Base-by-base conservation (phyloP, 2,888 invertebrate species). In the Malachius bipustulatus region DNA sequence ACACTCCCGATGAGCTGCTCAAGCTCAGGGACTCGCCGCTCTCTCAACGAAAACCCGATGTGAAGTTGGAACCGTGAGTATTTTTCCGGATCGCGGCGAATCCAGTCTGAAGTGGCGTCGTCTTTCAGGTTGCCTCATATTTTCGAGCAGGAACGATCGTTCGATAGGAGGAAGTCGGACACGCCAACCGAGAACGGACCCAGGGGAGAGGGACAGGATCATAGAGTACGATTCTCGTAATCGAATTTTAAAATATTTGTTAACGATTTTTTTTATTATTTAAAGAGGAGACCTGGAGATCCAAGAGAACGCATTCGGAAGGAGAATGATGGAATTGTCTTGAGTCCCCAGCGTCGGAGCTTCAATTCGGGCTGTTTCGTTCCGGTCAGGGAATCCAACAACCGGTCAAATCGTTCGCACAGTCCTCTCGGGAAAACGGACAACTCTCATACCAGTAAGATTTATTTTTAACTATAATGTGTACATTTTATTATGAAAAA, bases 351-450 rank as follows among this genome's bases (percentile, higher is more conserved):
- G 61, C 71, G 88, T 8, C 73, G 85, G 45, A 84, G 82, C 51
- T 88, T 88, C 66, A 84, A 82, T 50, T 81, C 83, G 9, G 88
- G 88, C 37, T 89, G 89, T 64, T 85, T 82, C 47, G 84, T 85
- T 36, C 73, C 74, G 9, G 70, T 62, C 59, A 48, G 46, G 42
- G 46, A 48, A 41, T 26, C 50, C 53, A 30, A 36, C 15, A 32
- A 32, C 11, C 30, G 35, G 24, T 27, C 38, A 10, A 47, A 42
- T 24, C 41, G 55, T 32, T 39, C 54, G n/a, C 55, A 54, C 40
- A 55, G 55, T 34, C 56, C 56, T 3, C 40, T 54, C 4, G 37
- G 16, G 10, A 52, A 51, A 37, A 47, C 39, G n/a, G 49, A 47
- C 10, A 37, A 43, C 30, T 19, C 44, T 28, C 48, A 47, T 39